Conservation (phyloP, 1,140 invertebrate species). For the Acyrthosiphon pisum region DNA sequence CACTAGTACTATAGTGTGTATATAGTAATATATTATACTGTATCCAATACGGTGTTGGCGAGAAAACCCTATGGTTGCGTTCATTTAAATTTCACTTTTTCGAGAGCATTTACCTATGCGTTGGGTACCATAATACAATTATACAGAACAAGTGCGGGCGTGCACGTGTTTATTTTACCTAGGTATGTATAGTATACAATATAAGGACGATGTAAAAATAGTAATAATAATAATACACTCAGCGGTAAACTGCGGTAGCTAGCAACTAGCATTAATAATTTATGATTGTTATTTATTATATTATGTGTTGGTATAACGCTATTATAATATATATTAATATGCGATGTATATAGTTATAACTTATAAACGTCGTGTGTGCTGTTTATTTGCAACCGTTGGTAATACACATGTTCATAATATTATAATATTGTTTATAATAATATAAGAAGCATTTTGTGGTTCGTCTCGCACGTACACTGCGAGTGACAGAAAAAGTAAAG, state of each 20-base stretch:
- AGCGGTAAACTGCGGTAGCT: too few species aligned
- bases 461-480: slow-evolving; percentile 39
- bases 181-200: neutral
- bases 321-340: neutral
- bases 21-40: too few species aligned
- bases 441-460: slow-evolving; percentile 23
- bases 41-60: neutral
- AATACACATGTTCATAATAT: neutral
- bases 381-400: neutral
- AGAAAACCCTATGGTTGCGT: neutral
- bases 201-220: neutral
- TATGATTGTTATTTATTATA: neutral
- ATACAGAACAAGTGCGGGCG: neutral
- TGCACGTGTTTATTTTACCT: neutral
- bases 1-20: too few species aligned
- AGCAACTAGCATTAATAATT: too few species aligned
- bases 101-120: neutral
- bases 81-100: neutral
- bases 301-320: neutral
- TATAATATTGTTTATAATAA: slow-evolving; percentile 9
- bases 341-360: too few species aligned
- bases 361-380: neutral
- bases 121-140: neutral
- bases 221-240: neutral
- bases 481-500: slow-evolving; percentile 8